phyloP scores from a whole-genome alignment of 2,888 invertebrate species.

The Morpho achilles region DNA sequence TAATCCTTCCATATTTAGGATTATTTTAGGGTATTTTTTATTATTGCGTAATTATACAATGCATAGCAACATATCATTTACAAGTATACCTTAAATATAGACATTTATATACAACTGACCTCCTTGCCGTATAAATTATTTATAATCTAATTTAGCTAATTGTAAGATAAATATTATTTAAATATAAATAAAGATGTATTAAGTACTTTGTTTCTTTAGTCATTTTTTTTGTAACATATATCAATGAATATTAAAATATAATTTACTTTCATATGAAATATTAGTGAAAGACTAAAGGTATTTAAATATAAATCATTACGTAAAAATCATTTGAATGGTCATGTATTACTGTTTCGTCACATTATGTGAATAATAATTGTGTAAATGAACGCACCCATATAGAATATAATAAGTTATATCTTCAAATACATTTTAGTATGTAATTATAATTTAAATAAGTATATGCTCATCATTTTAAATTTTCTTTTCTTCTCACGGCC shows the following conservation, averaged over 20 bases:
- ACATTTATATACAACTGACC: constrained; percentile 12
- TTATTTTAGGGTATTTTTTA: constrained; percentile 29
- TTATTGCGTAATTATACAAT: constrained; percentile 29
- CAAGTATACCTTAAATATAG: constrained; percentile 31
- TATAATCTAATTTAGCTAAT: constrained; percentile 22
- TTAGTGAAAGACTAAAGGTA: background rate
- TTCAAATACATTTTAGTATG: too few species aligned
- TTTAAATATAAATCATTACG: too few species aligned
- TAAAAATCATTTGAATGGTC: too few species aligned
- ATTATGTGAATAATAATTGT: too few species aligned
- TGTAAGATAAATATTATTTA: constrained; percentile 10
- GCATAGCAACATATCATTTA: constrained; percentile 64
- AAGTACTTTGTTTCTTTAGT: background rate
- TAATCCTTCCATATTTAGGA: constrained; percentile 32
- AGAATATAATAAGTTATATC: too few species aligned
- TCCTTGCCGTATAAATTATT: constrained; percentile 13
- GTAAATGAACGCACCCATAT: too few species aligned
- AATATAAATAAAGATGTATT: constrained; percentile 2
- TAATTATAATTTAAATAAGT: too few species aligned
- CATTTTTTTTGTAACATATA: background rate
- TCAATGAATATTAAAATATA: background rate
- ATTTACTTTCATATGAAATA: background rate
- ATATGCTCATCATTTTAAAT: too few species aligned
- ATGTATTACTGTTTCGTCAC: too few species aligned
- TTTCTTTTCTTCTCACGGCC: too few species aligned